These are phyloP conservation scores for Rhorus exstirpatorius DNA, from an alignment of 2,888 invertebrate genomes.

Conservation along the genomic window DNA sequence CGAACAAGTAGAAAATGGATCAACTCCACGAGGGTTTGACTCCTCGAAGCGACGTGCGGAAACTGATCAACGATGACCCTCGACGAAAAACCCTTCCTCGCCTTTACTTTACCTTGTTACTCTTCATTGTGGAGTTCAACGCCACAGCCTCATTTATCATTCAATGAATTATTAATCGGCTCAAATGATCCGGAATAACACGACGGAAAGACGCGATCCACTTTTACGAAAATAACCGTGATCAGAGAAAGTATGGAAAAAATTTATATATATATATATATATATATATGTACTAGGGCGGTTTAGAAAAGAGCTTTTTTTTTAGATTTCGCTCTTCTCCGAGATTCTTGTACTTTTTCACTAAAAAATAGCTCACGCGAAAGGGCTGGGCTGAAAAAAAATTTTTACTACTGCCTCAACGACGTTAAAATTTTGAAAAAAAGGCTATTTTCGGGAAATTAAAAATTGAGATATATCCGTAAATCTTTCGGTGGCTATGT, in stretches of 20 bases:
- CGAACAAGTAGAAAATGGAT: conserved; percentile 22
- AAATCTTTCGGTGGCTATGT: too few relatives aligned
- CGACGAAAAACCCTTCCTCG: conserved; percentile 1
- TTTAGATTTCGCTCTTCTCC: too few relatives aligned
- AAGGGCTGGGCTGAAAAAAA: too few relatives aligned
- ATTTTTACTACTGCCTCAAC: too few relatives aligned
- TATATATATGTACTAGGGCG: too few relatives aligned
- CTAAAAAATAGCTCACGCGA: too few relatives aligned
- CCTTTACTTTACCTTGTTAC: neutral
- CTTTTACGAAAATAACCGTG: neutral
- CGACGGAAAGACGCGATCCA: conserved; percentile 3
- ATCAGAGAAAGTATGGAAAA: neutral
- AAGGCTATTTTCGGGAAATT: too few relatives aligned
- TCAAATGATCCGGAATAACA: conserved; percentile 44
- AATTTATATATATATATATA: too few relatives aligned
- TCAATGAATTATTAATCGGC: conserved; percentile 48
- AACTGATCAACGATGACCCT: conserved; percentile 54
- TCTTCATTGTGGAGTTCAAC: neutral
- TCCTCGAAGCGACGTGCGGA: conserved; percentile 56
- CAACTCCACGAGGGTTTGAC: conserved; percentile 20
- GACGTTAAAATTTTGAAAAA: too few relatives aligned
- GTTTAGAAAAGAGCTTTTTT: too few relatives aligned
- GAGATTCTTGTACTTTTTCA: too few relatives aligned
- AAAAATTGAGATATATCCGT: too few relatives aligned
- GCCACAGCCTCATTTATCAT: conserved; percentile 41